Evolutionary conservation across 2,113 vertebrate species (phyloP).

Genomic region (Carollia perspicillata): DNA sequence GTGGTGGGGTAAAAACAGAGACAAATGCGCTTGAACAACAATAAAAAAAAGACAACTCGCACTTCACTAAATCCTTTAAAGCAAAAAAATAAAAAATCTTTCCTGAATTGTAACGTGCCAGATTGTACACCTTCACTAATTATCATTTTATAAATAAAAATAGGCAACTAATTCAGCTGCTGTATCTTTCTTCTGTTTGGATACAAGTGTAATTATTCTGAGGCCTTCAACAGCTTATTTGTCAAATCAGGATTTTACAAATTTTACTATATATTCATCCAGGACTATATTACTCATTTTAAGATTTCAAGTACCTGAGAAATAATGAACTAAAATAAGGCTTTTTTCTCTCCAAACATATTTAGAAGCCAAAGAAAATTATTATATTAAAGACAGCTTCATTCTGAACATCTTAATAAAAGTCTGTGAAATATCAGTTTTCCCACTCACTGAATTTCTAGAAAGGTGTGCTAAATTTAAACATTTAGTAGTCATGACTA

Average conservation of each 20-base stretch:
- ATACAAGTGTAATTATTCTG: slow-evolving; percentile 52
- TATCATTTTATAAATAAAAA: slow-evolving; percentile 56
- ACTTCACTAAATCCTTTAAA: slow-evolving; percentile 36
- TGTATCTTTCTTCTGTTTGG: slow-evolving; percentile 31
- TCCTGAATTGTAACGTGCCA: neutral
- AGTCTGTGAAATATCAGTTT: slow-evolving; percentile 33
- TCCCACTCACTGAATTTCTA: slow-evolving; percentile 29
- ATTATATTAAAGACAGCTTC: slow-evolving; percentile 3
- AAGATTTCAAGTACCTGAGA: slow-evolving; percentile 42
- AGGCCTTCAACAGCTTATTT: slow-evolving; percentile 5
- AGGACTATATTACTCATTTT: neutral
- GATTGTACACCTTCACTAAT: slow-evolving; percentile 20
- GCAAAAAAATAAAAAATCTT: neutral
- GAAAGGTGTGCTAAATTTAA: slow-evolving; percentile 39
- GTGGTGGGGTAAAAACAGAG: too few species aligned
- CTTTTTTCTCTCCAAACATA: slow-evolving; percentile 36
- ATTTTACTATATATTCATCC: neutral
- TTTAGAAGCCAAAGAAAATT: slow-evolving; percentile 36
- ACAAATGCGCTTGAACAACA: too few species aligned
- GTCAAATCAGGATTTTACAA: slow-evolving; percentile 47
- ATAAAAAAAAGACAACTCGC: neutral
- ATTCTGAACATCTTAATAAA: slow-evolving; percentile 47
- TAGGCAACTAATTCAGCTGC: slow-evolving; percentile 22
- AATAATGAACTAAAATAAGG: neutral
- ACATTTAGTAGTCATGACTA: neutral